A percentile compares a stretch with the other conserved stretches of the same genome.
Evolutionary conservation across 2,113 vertebrate species (phyloP).

Genomic region (Struthio camelus): DNA sequence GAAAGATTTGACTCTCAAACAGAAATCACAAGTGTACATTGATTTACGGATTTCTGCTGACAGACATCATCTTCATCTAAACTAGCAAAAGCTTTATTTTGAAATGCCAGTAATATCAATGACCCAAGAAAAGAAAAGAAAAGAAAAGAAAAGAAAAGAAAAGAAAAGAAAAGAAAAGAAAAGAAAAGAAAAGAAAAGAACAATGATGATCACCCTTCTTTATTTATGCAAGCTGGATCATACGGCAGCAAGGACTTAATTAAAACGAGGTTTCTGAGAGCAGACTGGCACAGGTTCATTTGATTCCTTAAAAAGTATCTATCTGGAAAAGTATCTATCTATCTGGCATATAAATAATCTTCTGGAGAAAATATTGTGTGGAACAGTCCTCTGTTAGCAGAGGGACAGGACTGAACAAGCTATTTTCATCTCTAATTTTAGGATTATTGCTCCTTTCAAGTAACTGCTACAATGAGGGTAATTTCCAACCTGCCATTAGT

Average conservation of each 20-base stretch:
- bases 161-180: background rate
- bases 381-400: background rate
- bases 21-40: background rate
- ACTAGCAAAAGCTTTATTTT: background rate
- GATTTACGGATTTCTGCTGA: background rate
- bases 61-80: background rate
- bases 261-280: background rate
- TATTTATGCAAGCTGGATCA: background rate
- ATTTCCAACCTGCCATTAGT: background rate
- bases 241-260: background rate
- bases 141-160: background rate
- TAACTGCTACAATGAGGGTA: background rate
- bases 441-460: background rate
- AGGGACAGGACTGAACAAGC: background rate
- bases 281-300: background rate
- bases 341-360: background rate
- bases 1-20: background rate
- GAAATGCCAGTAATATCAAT: background rate
- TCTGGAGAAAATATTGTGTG: background rate
- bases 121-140: background rate
- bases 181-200: rapidly evolving
- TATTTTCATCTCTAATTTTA: background rate
- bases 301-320: background rate
- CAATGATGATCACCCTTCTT: background rate
- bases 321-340: background rate